Percentiles rank a stretch among this genome's conserved stretches.
Evolutionary conservation across 2,113 vertebrate genomes (phyloP).

Genomic region (Bubo bubo): DNA sequence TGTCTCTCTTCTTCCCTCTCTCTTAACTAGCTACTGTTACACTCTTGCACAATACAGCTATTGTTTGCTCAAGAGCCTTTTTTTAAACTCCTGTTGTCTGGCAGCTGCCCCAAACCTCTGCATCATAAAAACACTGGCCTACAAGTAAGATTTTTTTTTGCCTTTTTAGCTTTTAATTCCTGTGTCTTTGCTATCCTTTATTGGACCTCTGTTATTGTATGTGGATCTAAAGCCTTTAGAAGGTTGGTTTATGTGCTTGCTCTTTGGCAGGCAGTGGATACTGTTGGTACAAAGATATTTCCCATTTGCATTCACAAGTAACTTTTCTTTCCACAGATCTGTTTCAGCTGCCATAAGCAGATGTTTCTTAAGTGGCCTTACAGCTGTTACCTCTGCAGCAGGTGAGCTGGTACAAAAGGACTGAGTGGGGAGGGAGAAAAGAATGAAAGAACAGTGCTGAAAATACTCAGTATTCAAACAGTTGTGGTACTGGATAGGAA

Average conservation of each 20-base stretch:
- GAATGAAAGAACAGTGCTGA: not conserved
- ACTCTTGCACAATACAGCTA: slow-evolving; percentile 55
- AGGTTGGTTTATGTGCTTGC: not conserved
- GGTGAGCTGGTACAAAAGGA: slow-evolving; percentile 56
- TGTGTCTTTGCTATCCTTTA: slow-evolving; percentile 16
- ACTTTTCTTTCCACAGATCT: slow-evolving; percentile 55
- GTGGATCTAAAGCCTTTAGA: slow-evolving; percentile 25
- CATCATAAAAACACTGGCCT: slow-evolving; percentile 42
- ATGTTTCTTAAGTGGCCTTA: slow-evolving; percentile 72
- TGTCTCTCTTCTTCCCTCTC: slow-evolving; percentile 54
- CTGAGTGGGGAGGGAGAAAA: not conserved
- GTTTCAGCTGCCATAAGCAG: slow-evolving; percentile 64
- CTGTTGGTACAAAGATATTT: slow-evolving; percentile 31
- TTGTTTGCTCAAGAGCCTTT: slow-evolving; percentile 60
- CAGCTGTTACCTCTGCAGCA: slow-evolving; percentile 72
- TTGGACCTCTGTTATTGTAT: not conserved
- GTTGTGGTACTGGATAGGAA: not conserved
- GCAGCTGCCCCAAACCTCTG: slow-evolving; percentile 58
- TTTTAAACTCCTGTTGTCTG: slow-evolving; percentile 54
- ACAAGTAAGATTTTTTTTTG: not conserved
- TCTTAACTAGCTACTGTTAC: slow-evolving; percentile 61
- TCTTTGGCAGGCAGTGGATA: slow-evolving; percentile 8
- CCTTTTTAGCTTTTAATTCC: slow-evolving; percentile 41
- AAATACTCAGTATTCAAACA: not conserved
- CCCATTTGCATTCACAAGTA: not conserved